Evolutionary conservation across 2,113 vertebrate species (phyloP).

Genomic region (Smithornis capensis): DNA sequence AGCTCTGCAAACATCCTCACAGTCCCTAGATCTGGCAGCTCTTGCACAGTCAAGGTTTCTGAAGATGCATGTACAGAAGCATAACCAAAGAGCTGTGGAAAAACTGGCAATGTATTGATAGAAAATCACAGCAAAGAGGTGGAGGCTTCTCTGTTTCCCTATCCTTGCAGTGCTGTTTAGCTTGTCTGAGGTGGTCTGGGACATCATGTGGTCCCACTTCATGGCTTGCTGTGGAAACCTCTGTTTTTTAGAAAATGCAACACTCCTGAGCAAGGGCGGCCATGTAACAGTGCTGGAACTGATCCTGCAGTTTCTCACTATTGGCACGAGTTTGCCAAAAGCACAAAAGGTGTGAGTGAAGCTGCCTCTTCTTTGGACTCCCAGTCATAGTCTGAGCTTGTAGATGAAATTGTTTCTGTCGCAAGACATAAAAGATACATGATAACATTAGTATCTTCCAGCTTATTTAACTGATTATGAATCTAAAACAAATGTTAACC

Average conservation of each 20-base stretch:
- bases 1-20: background rate
- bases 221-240: background rate
- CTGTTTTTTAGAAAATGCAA: background rate
- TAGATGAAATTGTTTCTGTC: background rate
- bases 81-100: background rate
- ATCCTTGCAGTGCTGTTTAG: background rate
- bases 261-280: background rate
- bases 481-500: background rate
- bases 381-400: background rate
- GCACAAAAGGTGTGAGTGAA: background rate
- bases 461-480: background rate
- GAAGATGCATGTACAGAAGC: background rate
- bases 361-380: background rate
- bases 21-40: background rate
- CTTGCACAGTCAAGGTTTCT: background rate
- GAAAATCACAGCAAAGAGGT: fast-evolving
- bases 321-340: background rate
- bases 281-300: background rate
- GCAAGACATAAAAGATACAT: background rate
- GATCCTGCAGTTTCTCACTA: background rate
- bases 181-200: background rate
- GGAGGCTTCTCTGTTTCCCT: background rate
- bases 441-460: background rate
- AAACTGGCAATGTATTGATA: background rate
- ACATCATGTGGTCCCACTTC: background rate